Percentiles rank a stretch among this genome's conserved stretches.
Conservation (phyloP, 2,113 vertebrate genomes). For the Polyodon spathula region DNA sequence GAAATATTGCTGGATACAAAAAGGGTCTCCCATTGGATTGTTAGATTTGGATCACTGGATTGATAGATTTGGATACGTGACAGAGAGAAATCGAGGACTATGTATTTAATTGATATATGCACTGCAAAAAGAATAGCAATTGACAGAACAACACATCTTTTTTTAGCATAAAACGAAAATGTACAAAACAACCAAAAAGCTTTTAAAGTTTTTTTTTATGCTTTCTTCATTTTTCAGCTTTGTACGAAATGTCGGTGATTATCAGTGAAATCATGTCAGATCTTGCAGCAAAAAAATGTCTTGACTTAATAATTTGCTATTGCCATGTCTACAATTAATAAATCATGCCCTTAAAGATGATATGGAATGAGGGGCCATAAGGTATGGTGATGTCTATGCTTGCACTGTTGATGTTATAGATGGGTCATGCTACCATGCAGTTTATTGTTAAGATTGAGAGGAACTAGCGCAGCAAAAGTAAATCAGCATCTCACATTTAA, state of each 20-base stretch:
- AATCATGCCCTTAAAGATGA: neutral
- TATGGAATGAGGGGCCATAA: neutral
- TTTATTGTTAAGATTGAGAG: neutral
- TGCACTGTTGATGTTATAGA: no score
- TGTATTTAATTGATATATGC: constrained; percentile 40
- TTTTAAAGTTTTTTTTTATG: no score
- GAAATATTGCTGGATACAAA: neutral
- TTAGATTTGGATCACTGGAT: constrained; percentile 13
- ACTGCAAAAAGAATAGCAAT: constrained; percentile 16
- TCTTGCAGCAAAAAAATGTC: neutral
- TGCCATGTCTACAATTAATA: neutral
- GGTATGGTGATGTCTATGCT: neutral
- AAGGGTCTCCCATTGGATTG: constrained; percentile 5
- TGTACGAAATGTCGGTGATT: neutral
- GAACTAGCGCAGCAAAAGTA: no score
- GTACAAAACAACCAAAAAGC: constrained; percentile 21
- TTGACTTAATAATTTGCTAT: neutral
- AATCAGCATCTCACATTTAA: no score
- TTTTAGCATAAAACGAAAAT: neutral
- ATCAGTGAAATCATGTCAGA: neutral
- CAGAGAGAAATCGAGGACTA: constrained; percentile 36
- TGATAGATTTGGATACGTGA: constrained; percentile 11
- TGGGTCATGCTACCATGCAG: no score
- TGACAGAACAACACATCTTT: neutral
- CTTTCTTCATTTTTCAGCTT: neutral